phyloP scores from a whole-genome alignment of 1,140 invertebrate species.

The Spodoptera frugiperda region DNA sequence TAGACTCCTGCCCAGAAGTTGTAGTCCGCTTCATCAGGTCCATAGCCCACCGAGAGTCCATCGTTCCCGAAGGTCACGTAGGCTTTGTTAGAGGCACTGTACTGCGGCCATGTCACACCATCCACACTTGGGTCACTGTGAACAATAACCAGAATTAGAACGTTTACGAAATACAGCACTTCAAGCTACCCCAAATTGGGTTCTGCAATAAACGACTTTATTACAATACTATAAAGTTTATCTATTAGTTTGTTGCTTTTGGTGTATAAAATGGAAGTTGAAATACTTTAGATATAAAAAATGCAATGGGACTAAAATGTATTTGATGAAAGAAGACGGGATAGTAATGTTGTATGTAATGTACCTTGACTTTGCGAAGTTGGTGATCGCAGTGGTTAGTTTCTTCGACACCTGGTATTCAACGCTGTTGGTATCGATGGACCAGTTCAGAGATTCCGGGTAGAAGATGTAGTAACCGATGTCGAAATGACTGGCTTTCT shows the following conservation, averaged over 20 bases:
- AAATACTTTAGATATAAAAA: no score
- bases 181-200: background rate
- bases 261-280: no score
- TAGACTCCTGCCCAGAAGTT: slow-evolving; percentile 20
- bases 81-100: background rate
- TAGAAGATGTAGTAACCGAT: slow-evolving; percentile 70
- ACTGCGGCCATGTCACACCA: slow-evolving; percentile 29
- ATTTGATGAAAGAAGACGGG: no score
- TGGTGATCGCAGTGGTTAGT: slow-evolving; percentile 82
- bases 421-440: slow-evolving; percentile 52
- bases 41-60: background rate
- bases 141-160: background rate
- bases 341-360: no score
- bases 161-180: no score
- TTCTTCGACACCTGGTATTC: slow-evolving; percentile 72
- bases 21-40: background rate
- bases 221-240: no score
- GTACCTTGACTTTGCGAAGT: slow-evolving; percentile 86
- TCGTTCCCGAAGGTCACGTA: slow-evolving; percentile 33
- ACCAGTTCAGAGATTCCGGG: slow-evolving; percentile 55
- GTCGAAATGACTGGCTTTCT: slow-evolving; percentile 65
- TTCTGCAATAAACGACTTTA: no score
- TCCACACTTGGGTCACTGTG: slow-evolving; percentile 41
- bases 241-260: no score
- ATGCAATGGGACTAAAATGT: no score